Evolutionary conservation across 2,888 invertebrate genomes (phyloP), one percentile per base, ranked within the genome.

Genomic region (Trichogramma dendrolimi): DNA sequence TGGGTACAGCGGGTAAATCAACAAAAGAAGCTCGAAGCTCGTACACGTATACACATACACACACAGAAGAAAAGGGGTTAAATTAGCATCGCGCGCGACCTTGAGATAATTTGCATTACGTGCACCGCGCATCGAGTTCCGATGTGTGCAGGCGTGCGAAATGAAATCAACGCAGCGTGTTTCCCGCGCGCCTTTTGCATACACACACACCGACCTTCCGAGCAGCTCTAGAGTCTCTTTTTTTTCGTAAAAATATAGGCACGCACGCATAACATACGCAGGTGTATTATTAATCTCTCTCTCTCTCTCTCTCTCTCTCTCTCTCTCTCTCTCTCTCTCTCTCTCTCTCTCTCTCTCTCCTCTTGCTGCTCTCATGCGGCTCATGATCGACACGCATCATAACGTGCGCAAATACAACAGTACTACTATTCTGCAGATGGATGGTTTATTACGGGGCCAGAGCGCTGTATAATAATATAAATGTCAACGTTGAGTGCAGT

Each of bases 91-190:
- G 50, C 6, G 27, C 27, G 43, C 43, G 60, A 48, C 63, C 60
- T 63, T 63, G 60, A 60, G 53, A 63, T 54, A 60, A 60, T 63
- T 60, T 51, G 49, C 60, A 58, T 60, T 55, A 51, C 51, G 6
- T 58, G 40, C 50, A 38, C 47, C 27, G 40, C 44, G 54, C 48
- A 11, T 27, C 27, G 27, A 27, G 27, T 27, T 27, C 27, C 27
- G 27, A 27, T 27, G 27, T 27, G 27, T 27, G 27, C 27, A 27
- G 27, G 27, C 27, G 63, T 14, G 60, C 57, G 55, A 60, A 60
- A 58, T 60, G 60, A 42, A 60, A 58, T 54, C 63, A 63, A 50
- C 39, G 60, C 63, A 60, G 63, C 63, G 63, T 63, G 46, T 47
- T 51, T 63, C 63, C 63, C 63, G 42, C 54, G 48, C 2, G 59